Evolutionary conservation across 2,888 invertebrate species (phyloP).

Genomic region (Stenchaetothrips biformis): DNA sequence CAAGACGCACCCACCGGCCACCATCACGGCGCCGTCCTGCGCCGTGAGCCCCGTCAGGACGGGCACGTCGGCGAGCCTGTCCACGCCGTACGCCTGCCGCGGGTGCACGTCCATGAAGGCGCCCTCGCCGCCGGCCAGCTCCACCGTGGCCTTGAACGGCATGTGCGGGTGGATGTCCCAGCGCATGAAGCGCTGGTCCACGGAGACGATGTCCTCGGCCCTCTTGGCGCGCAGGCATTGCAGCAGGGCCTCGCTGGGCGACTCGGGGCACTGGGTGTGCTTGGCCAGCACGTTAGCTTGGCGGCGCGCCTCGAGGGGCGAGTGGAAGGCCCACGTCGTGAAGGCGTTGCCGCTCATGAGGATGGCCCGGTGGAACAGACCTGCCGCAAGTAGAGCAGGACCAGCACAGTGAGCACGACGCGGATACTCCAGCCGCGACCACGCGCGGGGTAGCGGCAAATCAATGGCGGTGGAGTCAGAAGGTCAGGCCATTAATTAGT

Average conservation of each 20-base stretch:
- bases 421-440: no score
- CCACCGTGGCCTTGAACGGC: background rate
- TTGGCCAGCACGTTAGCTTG: background rate
- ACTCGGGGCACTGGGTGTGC: background rate
- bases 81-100: background rate
- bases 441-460: no score
- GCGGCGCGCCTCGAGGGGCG: background rate
- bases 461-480: no score
- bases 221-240: background rate
- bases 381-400: background rate
- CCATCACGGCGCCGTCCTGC: background rate
- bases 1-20: background rate
- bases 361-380: background rate
- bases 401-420: background rate
- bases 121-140: background rate
- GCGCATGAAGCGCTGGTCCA: background rate
- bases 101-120: slow-evolving; percentile 15
- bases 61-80: background rate
- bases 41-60: slow-evolving; percentile 1
- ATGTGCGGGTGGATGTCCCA: slow-evolving; percentile 17
- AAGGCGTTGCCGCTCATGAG: background rate
- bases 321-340: background rate
- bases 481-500: no score
- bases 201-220: background rate
- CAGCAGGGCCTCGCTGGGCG: background rate